Evolutionary conservation across 1,140 invertebrate species (phyloP).

Genomic region (Solenopsis fugax): DNA sequence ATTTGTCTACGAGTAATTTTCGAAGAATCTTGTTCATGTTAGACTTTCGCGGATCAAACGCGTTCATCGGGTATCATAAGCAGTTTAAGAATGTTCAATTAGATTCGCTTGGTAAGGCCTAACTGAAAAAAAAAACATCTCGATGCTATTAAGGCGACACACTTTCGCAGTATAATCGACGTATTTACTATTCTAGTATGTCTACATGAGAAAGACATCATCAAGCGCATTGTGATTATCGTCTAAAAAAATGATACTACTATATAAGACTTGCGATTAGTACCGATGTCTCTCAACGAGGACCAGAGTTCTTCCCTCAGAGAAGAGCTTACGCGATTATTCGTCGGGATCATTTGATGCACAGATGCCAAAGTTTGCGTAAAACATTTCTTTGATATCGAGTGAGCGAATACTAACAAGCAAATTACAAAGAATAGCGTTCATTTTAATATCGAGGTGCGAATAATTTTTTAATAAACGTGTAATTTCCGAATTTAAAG

Average conservation of each 20-base stretch:
- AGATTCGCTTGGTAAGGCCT: conserved; percentile 71
- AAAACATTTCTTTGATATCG: neutral
- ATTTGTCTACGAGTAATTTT: conserved; percentile 17
- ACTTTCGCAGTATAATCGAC: conserved; percentile 59
- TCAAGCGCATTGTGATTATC: conserved; percentile 79
- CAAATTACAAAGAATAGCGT: neutral
- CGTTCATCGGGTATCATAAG: conserved; percentile 35
- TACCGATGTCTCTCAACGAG: conserved; percentile 68
- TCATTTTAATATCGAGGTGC: neutral
- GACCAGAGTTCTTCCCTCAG: conserved; percentile 66
- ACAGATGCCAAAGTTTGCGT: conserved; percentile 38
- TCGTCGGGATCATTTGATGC: conserved; percentile 52
- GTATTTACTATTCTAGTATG: conserved; percentile 40
- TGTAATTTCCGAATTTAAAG: neutral
- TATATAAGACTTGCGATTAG: conserved; percentile 56
- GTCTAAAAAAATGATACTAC: conserved; percentile 66
- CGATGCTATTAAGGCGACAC: conserved; percentile 40
- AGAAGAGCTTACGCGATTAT: conserved; percentile 50
- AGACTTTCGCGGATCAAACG: conserved; percentile 43
- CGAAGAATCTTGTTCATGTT: conserved; percentile 33
- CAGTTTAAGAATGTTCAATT: conserved; percentile 56
- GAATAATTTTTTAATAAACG: conserved; percentile 18
- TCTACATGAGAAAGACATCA: conserved; percentile 68
- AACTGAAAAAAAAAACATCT: conserved; percentile 57
- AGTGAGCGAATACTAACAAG: neutral